Conservation (phyloP, 1,140 invertebrate genomes). For the Sycophaga agraensis region DNA sequence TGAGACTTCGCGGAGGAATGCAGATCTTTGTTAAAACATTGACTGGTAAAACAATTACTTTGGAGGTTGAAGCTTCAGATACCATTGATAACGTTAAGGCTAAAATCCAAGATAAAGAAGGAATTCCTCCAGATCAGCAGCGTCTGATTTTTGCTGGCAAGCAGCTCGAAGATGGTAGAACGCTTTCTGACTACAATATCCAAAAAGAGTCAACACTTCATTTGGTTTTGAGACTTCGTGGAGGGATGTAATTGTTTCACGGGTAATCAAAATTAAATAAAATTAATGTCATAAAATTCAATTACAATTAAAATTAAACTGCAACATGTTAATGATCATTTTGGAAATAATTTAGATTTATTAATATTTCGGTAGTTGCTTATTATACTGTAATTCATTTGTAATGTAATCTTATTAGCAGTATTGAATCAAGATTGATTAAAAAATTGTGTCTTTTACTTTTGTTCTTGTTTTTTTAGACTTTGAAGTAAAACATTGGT, state of each 20-base stretch:
- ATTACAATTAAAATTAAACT: background rate
- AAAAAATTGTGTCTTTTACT: constrained; percentile 5
- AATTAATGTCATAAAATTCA: too few relatives aligned
- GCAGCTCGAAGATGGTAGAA: constrained; percentile 31
- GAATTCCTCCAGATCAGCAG: constrained; percentile 61
- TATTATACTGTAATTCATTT: too few relatives aligned
- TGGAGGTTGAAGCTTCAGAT: constrained; percentile 89
- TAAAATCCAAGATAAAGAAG: constrained; percentile 59
- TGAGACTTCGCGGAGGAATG: background rate
- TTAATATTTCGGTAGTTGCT: too few relatives aligned
- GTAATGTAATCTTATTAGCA: constrained; percentile 1
- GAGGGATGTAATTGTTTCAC: background rate
- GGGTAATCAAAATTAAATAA: too few relatives aligned
- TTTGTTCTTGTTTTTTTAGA: background rate
- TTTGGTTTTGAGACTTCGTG: constrained; percentile 41
- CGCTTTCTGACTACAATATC: constrained; percentile 63
- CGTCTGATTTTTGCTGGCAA: background rate
- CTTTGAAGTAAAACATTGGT: constrained; percentile 1
- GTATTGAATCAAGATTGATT: constrained; percentile 19
- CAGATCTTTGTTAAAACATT: constrained; percentile 39
- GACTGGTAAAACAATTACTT: constrained; percentile 63
- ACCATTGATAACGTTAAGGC: constrained; percentile 75
- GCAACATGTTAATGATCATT: background rate
- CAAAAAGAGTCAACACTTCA: constrained; percentile 19
- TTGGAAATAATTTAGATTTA: background rate